Conservation (phyloP, 1,140 invertebrate species). For the Hylaeus volcanicus region DNA sequence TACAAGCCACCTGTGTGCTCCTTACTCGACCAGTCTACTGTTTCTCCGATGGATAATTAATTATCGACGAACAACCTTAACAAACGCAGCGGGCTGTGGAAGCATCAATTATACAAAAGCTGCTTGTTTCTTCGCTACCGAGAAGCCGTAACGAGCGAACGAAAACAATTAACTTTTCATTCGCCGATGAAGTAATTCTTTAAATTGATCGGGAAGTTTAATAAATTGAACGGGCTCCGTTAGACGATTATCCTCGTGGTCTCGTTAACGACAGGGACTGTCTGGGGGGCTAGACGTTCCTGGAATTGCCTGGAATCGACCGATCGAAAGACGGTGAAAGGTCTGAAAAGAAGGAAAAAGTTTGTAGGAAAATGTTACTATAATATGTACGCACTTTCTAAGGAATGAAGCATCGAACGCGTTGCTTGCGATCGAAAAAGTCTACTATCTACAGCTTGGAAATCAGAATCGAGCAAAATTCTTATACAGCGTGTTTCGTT, state of each 20-base stretch:
- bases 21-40: conserved; percentile 32
- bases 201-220: background rate
- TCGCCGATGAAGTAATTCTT: background rate
- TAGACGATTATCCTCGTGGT: conserved; percentile 14
- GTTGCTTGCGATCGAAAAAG: background rate
- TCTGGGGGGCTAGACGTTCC: background rate
- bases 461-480: too few species aligned
- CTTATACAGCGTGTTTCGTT: too few species aligned
- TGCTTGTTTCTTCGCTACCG: background rate
- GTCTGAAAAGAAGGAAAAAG: conserved; percentile 45
- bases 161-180: background rate
- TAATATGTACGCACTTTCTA: conserved; percentile 57
- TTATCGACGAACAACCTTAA: background rate
- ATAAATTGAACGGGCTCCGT: conserved; percentile 19
- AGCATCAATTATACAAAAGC: background rate
- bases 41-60: conserved; percentile 45
- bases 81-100: background rate
- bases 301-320: conserved; percentile 8
- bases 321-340: conserved; percentile 52
- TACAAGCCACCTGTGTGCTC: conserved; percentile 17
- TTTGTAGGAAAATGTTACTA: conserved; percentile 30
- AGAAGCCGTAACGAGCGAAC: background rate
- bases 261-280: conserved; percentile 18
- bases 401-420: conserved; percentile 11
- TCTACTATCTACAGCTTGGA: conserved; percentile 6